Conservation (phyloP, 2,113 vertebrate species). For the Eulemur rufifrons region DNA sequence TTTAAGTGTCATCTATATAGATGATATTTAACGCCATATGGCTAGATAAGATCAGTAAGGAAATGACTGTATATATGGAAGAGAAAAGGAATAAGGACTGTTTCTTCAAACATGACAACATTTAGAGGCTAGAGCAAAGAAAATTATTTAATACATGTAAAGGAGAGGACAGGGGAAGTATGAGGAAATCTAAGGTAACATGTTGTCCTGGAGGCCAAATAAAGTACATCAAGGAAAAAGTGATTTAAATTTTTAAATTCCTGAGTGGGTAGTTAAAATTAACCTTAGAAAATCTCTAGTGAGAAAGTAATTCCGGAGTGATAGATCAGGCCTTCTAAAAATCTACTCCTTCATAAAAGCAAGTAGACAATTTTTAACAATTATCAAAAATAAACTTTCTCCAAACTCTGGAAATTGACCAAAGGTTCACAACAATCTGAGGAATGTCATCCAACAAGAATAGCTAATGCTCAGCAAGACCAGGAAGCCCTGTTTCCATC, state of each 20-base stretch:
- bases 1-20: background rate
- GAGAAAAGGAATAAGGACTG: background rate
- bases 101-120: background rate
- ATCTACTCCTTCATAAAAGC: background rate
- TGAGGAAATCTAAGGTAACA: background rate
- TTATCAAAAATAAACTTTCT: background rate
- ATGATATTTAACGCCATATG: background rate
- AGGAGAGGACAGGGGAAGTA: background rate
- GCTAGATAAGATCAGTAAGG: background rate
- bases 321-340: background rate
- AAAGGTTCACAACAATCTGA: background rate
- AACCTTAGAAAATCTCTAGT: background rate
- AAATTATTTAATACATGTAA: background rate
- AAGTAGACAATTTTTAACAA: background rate
- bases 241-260: conserved; percentile 4
- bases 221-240: background rate
- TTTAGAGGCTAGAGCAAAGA: conserved; percentile 5
- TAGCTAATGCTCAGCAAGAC: background rate
- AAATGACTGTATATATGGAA: background rate
- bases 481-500: background rate
- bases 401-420: background rate
- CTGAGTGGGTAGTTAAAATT: background rate
- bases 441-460: background rate
- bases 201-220: background rate
- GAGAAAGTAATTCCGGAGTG: background rate